These are phyloP conservation scores for Suricata suricatta DNA, from an alignment of 2,113 vertebrate genomes.

Conservation along the genomic window DNA sequence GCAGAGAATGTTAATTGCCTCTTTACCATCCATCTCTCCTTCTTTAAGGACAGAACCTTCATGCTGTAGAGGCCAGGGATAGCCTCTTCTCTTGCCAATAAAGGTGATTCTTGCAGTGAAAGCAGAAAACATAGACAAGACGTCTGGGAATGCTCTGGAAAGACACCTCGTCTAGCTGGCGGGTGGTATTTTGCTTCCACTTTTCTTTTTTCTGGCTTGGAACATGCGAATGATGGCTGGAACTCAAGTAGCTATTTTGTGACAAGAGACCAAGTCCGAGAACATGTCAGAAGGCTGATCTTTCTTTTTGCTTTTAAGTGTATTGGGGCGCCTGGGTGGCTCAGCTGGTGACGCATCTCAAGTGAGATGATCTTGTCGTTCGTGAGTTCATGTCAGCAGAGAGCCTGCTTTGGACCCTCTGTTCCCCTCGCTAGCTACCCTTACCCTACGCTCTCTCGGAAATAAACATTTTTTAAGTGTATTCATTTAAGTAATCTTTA, in stretches of 20 bases:
- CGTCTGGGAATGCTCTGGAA: background rate
- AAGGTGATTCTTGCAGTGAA: background rate
- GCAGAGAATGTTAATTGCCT: background rate
- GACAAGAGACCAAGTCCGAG: background rate
- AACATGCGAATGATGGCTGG: background rate
- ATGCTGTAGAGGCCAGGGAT: background rate
- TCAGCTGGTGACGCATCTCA: no score
- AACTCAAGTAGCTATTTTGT: background rate
- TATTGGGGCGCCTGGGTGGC: no score
- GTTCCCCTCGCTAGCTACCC: no score
- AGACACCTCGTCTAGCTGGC: background rate
- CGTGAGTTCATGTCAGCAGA: no score
- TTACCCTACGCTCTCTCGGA: no score
- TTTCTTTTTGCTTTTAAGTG: background rate
- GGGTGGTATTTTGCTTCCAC: background rate
- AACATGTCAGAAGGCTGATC: background rate
- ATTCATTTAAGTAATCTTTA: background rate
- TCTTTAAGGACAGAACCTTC: background rate
- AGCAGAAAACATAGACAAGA: background rate
- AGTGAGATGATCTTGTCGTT: no score
- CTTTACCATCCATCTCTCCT: background rate
- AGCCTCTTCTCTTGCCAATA: background rate
- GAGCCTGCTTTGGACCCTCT: no score
- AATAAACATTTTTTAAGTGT: background rate
- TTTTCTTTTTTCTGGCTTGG: background rate